Base-by-base conservation (phyloP, 2,888 invertebrate genomes). In the Tiliacea aurago region DNA sequence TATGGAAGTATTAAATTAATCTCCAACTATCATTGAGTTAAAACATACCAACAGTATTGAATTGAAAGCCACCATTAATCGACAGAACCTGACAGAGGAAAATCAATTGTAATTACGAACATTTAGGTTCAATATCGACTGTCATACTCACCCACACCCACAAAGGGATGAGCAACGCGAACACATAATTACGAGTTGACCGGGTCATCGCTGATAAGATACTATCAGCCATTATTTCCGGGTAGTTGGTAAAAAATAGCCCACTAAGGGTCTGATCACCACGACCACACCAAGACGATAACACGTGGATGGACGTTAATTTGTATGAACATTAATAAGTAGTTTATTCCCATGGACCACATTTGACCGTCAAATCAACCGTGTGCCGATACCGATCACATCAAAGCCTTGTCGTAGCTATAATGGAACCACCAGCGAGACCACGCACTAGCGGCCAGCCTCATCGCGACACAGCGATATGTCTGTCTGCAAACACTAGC, bases 161-260 rank as follows among this genome's bases (percentile, higher is more conserved):
- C 15, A 68, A 63, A 62, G 28, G 83, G 67, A 71, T 68, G 68
- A 78, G 56, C 71, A 71, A 37, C 47, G 20, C 58, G 33, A 58
- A 66, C 43, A 65, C 37, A 65, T 70, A 79, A 83, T 73, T 73
- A 73, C 73, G 49, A 65, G 70, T 41, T 55, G 67, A 73, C 70
- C 59, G 63, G 82, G 80, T 78, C 82, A 82, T 81, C 70, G 33
- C 70, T 71, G 80, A 77, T 82, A 82, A 82, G 64, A 78, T 58
- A 41, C 20, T 64, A 68, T 71, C 82, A 53, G 28, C 11, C 55
- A 43, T 28, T 65, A 68, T 68, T 45, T 49, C 65, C 59, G 51
- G 55, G 23, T 43, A 47, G 76, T 66, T 47, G 53, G n/a, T 75
- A 47, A 66, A 80, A 80, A 55, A 53, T 51, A 18, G 47, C 61